Conservation (phyloP, 2,888 invertebrate species). For the Trichogramma dendrolimi region DNA sequence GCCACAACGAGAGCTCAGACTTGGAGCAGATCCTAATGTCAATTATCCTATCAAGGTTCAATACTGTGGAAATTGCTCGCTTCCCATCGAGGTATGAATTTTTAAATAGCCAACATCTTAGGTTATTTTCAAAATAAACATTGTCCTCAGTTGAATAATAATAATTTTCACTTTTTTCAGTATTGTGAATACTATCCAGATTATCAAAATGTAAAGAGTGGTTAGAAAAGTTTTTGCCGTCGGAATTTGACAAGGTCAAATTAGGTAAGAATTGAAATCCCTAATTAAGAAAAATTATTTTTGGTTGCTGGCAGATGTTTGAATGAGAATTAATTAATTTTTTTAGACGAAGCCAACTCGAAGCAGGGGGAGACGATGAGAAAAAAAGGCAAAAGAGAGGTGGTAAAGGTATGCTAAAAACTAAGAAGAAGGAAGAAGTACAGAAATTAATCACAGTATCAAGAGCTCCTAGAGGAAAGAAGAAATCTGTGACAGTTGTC, state of each 20-base stretch:
- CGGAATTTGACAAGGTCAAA: constrained; percentile 86
- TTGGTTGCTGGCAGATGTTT: background rate
- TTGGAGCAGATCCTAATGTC: constrained; percentile 69
- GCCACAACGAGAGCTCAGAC: constrained; percentile 32
- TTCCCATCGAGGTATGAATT: constrained; percentile 77
- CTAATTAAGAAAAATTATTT: background rate
- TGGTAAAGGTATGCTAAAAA: constrained; percentile 91
- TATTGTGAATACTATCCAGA: constrained; percentile 98
- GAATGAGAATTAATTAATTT: constrained; percentile 1
- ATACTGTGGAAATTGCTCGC: constrained; percentile 91
- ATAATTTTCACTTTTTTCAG: constrained; percentile 52
- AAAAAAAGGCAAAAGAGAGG: constrained; percentile 95
- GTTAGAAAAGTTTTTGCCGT: constrained; percentile 91
- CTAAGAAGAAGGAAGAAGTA: constrained; percentile 89
- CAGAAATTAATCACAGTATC: constrained; percentile 82
- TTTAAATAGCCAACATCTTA: constrained; percentile 1
- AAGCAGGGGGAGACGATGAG: constrained; percentile 70
- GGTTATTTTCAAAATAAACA: constrained; percentile 2
- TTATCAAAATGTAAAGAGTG: constrained; percentile 94
- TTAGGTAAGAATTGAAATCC: constrained; percentile 55
- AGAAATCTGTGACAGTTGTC: constrained; percentile 97
- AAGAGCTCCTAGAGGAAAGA: constrained; percentile 91
- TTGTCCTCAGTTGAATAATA: constrained; percentile 5
- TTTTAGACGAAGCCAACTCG: constrained; percentile 19
- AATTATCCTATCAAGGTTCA: constrained; percentile 78